Percentiles rank a stretch among this genome's conserved stretches.
Conservation (phyloP, 2,113 vertebrate genomes). For the Sakesphorus luctuosus region DNA sequence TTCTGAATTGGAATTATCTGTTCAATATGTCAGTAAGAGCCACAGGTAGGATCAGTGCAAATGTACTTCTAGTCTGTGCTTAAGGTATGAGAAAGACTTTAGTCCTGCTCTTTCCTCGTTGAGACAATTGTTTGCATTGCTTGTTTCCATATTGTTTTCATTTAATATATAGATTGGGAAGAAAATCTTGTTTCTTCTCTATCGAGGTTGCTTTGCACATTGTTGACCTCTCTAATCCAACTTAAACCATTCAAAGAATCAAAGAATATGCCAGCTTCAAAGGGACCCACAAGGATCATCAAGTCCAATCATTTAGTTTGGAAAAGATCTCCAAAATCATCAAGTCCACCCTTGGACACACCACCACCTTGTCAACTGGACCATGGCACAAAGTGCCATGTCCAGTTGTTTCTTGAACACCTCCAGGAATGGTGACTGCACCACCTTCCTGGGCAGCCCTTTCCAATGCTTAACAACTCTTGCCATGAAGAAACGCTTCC, state of each 20-base stretch:
- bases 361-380: neutral
- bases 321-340: neutral
- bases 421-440: neutral
- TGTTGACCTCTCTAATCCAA: neutral
- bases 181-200: neutral
- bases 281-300: too few relatives aligned
- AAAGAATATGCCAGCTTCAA: neutral
- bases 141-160: neutral
- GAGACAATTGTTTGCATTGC: neutral
- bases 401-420: neutral
- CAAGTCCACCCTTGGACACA: accelerated
- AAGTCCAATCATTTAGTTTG: neutral
- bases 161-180: neutral
- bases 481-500: neutral
- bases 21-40: neutral
- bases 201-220: neutral
- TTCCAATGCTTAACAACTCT: neutral
- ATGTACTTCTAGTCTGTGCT: neutral
- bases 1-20: neutral
- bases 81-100: neutral
- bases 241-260: neutral
- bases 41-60: neutral
- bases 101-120: neutral
- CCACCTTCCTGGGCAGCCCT: neutral
- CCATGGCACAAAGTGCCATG: neutral